Evolutionary conservation across 2,888 invertebrate species (phyloP).

Genomic region (Parelbella ahira): DNA sequence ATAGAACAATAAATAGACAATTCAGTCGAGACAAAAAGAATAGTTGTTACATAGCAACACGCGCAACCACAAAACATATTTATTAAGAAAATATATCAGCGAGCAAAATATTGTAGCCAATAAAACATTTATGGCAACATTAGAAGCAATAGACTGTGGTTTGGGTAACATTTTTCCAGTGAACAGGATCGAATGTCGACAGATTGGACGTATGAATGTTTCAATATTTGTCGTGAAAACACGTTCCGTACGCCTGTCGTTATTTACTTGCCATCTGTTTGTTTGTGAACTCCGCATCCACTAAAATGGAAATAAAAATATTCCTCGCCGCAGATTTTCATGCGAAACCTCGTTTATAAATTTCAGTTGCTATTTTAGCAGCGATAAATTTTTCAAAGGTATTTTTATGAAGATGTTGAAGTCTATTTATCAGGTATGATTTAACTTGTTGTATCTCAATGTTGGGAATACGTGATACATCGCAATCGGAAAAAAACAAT

Average conservation of each 20-base stretch:
- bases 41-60: no score
- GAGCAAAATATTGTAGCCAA: no score
- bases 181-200: constrained; percentile 22
- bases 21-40: no score
- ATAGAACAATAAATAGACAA: no score
- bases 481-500: no score
- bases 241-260: constrained; percentile 16
- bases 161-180: constrained; percentile 21
- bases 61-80: no score
- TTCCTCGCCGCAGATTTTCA: constrained; percentile 12
- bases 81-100: no score
- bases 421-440: no score
- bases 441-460: no score
- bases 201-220: constrained; percentile 26
- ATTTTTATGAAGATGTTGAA: no score
- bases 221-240: constrained; percentile 26
- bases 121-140: constrained; percentile 22
- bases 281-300: constrained; percentile 18
- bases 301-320: constrained; percentile 22
- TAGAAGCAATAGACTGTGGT: constrained; percentile 19
- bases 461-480: no score
- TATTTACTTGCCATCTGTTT: constrained; percentile 22
- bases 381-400: constrained; percentile 8
- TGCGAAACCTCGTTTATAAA: constrained; percentile 7
- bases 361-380: constrained; percentile 4